Evolutionary conservation across 2,797 vertebrate genomes (phyloP), one percentile per base, ranked within the genome.

Genomic region (Thaleichthys pacificus): DNA sequence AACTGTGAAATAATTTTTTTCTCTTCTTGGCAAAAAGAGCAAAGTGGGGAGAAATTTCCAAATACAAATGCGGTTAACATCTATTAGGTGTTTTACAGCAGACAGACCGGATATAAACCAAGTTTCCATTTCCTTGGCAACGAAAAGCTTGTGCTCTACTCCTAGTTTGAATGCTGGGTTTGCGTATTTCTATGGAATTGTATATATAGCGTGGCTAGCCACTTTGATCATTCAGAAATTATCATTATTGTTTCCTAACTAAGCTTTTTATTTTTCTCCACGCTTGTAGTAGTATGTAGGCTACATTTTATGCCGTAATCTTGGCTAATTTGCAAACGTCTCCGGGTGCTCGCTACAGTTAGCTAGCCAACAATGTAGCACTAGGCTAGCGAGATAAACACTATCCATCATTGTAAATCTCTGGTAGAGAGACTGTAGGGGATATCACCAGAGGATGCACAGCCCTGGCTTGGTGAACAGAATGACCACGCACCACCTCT

Each of bases 111-210:
- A 91, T 88, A 85, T 83, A 1, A 22, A 0, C 0, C 0, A 69
- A 72, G 81, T 72, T 11, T 71, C 4, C 69, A 75, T 84, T 89
- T 91, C 91, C 90, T 88, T 91, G 22, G 82, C 12, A 88, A 92
- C 90, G 7, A 56, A 24, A 79, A 69, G 75, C 70, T 77, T 74
- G 4, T 42, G 8, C 3, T 9, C 1, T 32, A 7, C 1, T 1
- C 1, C 58, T 61, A 28, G 15, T 17, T 12, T 51, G 47, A 12
- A 12, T 3, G 19, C 51, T 19, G 17, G 14, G 35, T 38, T 9
- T 42, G 38, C 38, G 12, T 42, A 11, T 42, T 12, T 42, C 8
- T 42, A 42, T 42, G 38, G 38, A 12, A 42, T 42, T 38, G 7
- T 38, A 38, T 3, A 2, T 9, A 42, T 42, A 12, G 15, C 15